Evolutionary conservation across 1,140 invertebrate species (phyloP).

Genomic region (Drosophila bocki): DNA sequence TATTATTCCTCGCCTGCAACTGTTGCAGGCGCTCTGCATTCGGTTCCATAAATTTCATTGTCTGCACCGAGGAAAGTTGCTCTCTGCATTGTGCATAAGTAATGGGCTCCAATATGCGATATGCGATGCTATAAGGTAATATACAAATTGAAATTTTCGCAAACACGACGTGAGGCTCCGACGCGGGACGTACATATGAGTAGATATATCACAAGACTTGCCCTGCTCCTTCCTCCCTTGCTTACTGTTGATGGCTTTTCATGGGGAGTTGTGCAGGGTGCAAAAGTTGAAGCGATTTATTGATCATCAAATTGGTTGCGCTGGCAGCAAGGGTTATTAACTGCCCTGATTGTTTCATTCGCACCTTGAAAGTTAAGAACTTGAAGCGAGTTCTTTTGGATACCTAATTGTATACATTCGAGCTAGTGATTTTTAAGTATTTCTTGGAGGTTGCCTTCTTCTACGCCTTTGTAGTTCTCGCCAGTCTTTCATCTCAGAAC

Average conservation of each 20-base stretch:
- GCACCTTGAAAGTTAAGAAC: not conserved
- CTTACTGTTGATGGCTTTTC: constrained; percentile 11
- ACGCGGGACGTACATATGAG: constrained; percentile 31
- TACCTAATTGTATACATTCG: not conserved
- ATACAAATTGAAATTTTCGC: constrained; percentile 82
- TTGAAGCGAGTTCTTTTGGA: not conserved
- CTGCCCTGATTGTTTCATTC: constrained; percentile 21
- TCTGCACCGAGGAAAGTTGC: constrained; percentile 60
- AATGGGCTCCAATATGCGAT: constrained; percentile 67
- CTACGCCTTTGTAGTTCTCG: constrained; percentile 16
- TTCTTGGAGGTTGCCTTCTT: not conserved
- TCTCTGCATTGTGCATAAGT: constrained; percentile 74
- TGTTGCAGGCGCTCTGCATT: constrained; percentile 41
- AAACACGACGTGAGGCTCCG: constrained; percentile 67
- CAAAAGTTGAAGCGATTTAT: constrained; percentile 38
- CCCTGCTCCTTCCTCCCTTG: not conserved
- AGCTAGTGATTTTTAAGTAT: constrained; percentile 7
- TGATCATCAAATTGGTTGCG: constrained; percentile 43
- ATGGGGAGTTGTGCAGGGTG: constrained; percentile 1
- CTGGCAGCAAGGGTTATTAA: constrained; percentile 24
- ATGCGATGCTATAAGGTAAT: constrained; percentile 72
- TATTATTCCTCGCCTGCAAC: constrained; percentile 52
- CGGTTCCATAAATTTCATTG: constrained; percentile 79
- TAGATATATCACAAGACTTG: constrained; percentile 41
- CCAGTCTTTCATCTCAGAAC: constrained; percentile 38